Percentiles rank a stretch among this genome's conserved stretches.
phyloP scores from a whole-genome alignment of 92 coral and sea anemone genomes.

The Blastomussa wellsi region DNA sequence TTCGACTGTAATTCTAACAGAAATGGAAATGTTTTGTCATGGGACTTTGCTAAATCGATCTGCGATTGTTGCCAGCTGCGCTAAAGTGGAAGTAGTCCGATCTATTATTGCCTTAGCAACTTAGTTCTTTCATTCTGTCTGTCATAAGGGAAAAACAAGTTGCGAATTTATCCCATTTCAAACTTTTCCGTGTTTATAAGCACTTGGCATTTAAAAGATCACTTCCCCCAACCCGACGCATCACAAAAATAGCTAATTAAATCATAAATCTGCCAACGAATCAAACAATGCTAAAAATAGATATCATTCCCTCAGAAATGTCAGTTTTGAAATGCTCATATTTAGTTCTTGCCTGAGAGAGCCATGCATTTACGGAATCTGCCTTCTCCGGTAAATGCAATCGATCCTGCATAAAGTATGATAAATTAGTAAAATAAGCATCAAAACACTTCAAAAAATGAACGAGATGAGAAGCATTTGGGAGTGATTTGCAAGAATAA shows the following conservation, averaged over 20 bases:
- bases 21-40: too few species aligned
- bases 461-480: constrained; percentile 8
- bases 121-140: not conserved
- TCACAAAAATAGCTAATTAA: not conserved
- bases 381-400: not conserved
- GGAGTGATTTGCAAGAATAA: not conserved
- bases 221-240: not conserved
- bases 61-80: too few species aligned
- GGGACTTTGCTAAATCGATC: too few species aligned
- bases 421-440: not conserved
- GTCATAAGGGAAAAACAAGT: not conserved
- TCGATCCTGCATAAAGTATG: not conserved
- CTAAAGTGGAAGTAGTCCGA: too few species aligned
- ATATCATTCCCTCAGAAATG: not conserved
- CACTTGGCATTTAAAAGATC: too few species aligned
- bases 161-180: not conserved
- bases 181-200: too few species aligned
- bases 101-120: not conserved
- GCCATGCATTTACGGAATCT: not conserved
- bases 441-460: not conserved
- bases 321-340: not conserved
- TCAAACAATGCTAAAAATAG: not conserved
- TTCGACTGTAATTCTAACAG: too few species aligned
- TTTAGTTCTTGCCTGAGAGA: not conserved
- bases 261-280: not conserved